Evolutionary conservation across 2,113 vertebrate genomes (phyloP).

Genomic region (Ctenodactylus gundi): DNA sequence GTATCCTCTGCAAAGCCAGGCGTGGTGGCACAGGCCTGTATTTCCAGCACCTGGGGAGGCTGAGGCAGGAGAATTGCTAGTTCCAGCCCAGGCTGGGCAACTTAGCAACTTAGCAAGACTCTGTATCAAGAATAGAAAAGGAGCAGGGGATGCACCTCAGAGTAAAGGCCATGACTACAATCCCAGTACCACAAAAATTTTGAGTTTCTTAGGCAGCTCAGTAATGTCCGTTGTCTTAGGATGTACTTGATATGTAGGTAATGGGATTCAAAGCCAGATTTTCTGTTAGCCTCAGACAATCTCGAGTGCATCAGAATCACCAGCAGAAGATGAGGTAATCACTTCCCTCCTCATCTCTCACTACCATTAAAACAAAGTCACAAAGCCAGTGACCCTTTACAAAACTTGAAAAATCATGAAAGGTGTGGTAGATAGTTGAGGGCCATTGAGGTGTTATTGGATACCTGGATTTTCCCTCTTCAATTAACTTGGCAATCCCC

Average conservation of each 20-base stretch:
- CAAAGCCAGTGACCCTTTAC: not conserved
- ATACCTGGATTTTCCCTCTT: not conserved
- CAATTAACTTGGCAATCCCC: conserved; percentile 65
- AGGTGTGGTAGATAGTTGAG: conserved; percentile 27
- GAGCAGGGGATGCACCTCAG: too few relatives aligned
- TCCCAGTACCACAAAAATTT: too few relatives aligned
- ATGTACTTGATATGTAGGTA: not conserved
- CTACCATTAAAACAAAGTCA: conserved; percentile 10
- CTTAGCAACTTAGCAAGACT: too few relatives aligned
- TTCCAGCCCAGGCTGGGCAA: too few relatives aligned
- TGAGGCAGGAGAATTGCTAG: too few relatives aligned
- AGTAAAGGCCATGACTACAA: too few relatives aligned
- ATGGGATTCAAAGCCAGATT: not conserved
- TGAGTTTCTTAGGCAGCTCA: not conserved
- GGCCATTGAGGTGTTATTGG: conserved; percentile 43
- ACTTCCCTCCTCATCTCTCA: not conserved
- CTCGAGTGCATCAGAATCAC: not conserved
- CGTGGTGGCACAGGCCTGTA: too few relatives aligned
- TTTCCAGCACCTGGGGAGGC: too few relatives aligned
- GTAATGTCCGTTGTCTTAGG: not conserved
- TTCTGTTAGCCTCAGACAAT: not conserved
- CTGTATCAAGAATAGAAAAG: too few relatives aligned
- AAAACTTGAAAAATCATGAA: conserved; percentile 22
- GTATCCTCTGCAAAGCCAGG: conserved; percentile 16
- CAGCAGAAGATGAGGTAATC: not conserved